Percentiles rank a stretch among this genome's conserved stretches.
These are phyloP conservation scores for Mormyrus lacerda DNA, from an alignment of 2,113 vertebrate species.

Conservation along the genomic window DNA sequence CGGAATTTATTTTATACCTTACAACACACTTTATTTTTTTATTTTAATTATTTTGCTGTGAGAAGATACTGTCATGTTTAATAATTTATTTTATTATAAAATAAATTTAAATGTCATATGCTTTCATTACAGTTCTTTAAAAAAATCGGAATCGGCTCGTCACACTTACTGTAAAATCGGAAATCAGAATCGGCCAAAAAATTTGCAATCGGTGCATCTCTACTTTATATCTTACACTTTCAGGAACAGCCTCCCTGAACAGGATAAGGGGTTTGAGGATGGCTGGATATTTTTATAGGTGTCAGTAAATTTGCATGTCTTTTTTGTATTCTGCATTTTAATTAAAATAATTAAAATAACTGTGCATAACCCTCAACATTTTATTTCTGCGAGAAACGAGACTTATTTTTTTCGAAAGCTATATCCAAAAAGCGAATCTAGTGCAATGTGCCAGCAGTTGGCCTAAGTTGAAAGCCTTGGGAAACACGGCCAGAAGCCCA, in stretches of 20 bases:
- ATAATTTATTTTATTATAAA: too few relatives aligned
- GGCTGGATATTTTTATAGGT: neutral
- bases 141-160: too few relatives aligned
- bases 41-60: too few relatives aligned
- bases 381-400: neutral
- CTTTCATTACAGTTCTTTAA: too few relatives aligned
- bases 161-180: too few relatives aligned
- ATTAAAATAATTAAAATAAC: neutral
- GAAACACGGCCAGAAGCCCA: constrained; percentile 6
- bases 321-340: neutral
- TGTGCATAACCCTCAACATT: neutral
- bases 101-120: too few relatives aligned
- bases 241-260: neutral
- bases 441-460: neutral
- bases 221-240: neutral
- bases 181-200: too few relatives aligned
- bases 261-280: neutral
- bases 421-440: neutral
- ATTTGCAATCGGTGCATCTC: too few relatives aligned
- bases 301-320: neutral
- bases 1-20: too few relatives aligned
- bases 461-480: neutral
- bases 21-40: too few relatives aligned
- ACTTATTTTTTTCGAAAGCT: neutral
- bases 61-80: too few relatives aligned